These are phyloP conservation scores for Chlamydotis undulata DNA, from an alignment of 2,113 vertebrate genomes.

Conservation along the genomic window DNA sequence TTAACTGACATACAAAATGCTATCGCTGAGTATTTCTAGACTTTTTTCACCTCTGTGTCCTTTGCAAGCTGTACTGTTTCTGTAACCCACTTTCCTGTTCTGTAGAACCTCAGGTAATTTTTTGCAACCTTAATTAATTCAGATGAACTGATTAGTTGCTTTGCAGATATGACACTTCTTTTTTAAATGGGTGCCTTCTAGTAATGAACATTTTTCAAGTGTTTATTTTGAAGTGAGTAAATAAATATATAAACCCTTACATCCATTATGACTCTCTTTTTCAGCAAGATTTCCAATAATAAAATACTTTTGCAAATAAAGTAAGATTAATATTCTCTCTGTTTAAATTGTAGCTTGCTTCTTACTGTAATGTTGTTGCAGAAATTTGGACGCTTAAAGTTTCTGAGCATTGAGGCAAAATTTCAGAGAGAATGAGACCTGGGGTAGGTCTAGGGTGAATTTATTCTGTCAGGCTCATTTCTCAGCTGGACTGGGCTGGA, in stretches of 20 bases:
- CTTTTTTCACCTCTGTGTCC: conserved; percentile 9
- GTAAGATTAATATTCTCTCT: neutral
- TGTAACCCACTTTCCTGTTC: conserved; percentile 23
- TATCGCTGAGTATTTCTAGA: neutral
- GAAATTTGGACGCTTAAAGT: neutral
- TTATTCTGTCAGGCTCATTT: neutral
- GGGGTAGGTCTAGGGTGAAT: neutral
- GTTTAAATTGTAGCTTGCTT: neutral
- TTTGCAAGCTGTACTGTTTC: neutral
- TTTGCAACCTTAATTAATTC: conserved; percentile 3
- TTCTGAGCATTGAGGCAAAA: neutral
- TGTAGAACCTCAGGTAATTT: neutral
- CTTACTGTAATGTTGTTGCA: neutral
- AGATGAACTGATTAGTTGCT: conserved; percentile 8
- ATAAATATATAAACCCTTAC: neutral
- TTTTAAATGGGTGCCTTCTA: neutral
- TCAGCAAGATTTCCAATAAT: neutral
- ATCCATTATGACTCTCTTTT: neutral
- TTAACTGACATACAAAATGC: neutral
- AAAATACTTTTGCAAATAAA: neutral
- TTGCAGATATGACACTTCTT: conserved; percentile 18
- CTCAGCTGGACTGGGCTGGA: neutral
- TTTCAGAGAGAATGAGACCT: neutral
- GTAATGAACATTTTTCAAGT: neutral
- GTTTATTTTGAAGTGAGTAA: neutral